Conservation (phyloP, 2,797 vertebrate genomes). For the Trematomus bernacchii region DNA sequence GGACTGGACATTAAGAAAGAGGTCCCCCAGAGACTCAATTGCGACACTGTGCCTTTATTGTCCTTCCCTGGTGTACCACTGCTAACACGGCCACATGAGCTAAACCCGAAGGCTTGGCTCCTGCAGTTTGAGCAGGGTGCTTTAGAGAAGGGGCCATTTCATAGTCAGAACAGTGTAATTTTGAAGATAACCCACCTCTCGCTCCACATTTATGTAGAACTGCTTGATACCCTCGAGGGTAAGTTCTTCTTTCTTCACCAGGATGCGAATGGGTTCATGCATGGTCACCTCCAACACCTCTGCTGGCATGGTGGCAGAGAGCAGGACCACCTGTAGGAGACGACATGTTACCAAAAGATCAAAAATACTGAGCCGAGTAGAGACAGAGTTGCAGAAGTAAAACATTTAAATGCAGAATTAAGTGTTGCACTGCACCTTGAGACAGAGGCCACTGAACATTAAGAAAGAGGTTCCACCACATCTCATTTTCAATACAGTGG, state of each 20-base stretch:
- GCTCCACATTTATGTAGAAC: constrained; percentile 98
- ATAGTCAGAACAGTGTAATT: background rate
- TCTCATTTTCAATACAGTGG: constrained; percentile 85
- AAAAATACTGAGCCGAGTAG: accelerated
- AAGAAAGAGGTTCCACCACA: constrained; percentile 95
- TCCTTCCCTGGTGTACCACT: constrained; percentile 93
- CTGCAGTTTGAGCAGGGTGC: constrained; percentile 93
- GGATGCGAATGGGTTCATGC: constrained; percentile 97
- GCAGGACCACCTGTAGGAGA: constrained; percentile 91
- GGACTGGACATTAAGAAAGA: constrained; percentile 98
- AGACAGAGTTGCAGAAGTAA: accelerated
- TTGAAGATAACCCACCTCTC: constrained; percentile 85
- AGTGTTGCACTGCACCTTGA: constrained; percentile 90
- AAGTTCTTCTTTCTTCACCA: constrained; percentile 99
- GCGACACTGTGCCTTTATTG: constrained; percentile 82
- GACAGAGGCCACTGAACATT: constrained; percentile 94
- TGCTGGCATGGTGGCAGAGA: constrained; percentile 98
- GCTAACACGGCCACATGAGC: constrained; percentile 90
- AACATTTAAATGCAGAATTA: background rate
- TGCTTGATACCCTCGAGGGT: constrained; percentile 99
- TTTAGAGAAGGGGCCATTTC: constrained; percentile 85
- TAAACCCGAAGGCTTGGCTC: constrained; percentile 79
- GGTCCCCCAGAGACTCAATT: constrained; percentile 90
- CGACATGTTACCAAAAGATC: accelerated
- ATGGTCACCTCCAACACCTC: constrained; percentile 99